A percentile compares a stretch with the other conserved stretches of the same genome.
Evolutionary conservation across 2,797 vertebrate species (phyloP).

Genomic region (Malacoraja senta): DNA sequence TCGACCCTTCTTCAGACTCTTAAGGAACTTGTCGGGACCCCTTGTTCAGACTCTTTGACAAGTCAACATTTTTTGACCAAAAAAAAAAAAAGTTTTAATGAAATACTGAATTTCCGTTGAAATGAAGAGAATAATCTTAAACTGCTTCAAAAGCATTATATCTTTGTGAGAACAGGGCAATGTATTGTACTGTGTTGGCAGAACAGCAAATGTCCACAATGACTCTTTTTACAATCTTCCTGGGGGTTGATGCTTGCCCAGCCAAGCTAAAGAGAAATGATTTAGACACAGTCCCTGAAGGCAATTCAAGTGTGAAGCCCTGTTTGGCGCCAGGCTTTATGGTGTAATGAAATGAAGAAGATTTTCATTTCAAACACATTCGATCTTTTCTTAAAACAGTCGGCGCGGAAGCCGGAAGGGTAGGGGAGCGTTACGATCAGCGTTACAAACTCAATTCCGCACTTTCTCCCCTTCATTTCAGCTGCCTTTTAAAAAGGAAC

Average conservation of each 20-base stretch:
- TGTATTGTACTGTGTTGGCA: background rate
- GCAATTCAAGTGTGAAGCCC: background rate
- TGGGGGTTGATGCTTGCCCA: background rate
- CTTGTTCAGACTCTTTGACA: background rate
- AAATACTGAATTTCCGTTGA: background rate
- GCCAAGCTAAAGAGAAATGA: constrained; percentile 14
- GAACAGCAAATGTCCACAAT: background rate
- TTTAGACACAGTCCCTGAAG: background rate
- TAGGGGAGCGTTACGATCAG: background rate
- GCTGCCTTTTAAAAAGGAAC: background rate
- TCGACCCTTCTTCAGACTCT: too few relatives aligned
- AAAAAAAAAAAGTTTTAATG: too few relatives aligned
- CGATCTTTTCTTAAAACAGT: background rate
- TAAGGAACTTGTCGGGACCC: too few relatives aligned
- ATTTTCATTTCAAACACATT: background rate
- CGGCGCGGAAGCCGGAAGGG: background rate
- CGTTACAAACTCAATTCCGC: background rate
- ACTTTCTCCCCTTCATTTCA: background rate
- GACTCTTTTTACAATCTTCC: background rate
- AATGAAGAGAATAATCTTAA: constrained; percentile 1
- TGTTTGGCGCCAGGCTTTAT: background rate
- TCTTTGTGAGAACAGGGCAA: background rate
- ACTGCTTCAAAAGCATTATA: background rate
- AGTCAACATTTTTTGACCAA: too few relatives aligned
- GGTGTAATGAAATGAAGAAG: background rate